These are phyloP conservation scores for Listronotus bonariensis DNA, from an alignment of 1,140 invertebrate genomes.

Conservation along the genomic window DNA sequence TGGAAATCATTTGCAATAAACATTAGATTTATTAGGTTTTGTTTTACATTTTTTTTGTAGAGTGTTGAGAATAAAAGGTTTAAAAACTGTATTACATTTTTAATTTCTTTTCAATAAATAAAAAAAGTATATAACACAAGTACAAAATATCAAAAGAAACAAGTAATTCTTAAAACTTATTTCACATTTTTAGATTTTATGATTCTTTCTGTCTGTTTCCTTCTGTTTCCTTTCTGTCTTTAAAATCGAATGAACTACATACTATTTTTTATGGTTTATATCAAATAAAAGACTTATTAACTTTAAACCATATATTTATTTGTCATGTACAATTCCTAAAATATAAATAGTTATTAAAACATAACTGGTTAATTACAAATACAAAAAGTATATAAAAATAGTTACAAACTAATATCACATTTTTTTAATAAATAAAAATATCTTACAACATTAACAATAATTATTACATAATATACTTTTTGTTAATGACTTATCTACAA, in stretches of 20 bases:
- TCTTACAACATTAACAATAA: conserved; percentile 25
- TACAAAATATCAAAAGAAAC: too few species aligned
- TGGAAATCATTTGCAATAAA: background rate
- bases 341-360: conserved; percentile 35
- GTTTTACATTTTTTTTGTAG: background rate
- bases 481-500: conserved; percentile 12
- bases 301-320: conserved; percentile 14
- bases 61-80: background rate
- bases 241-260: too few species aligned
- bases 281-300: background rate
- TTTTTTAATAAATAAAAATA: conserved; percentile 24
- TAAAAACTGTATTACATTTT: background rate
- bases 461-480: conserved; percentile 6
- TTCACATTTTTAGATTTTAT: too few species aligned
- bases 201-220: too few species aligned
- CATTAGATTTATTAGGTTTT: background rate
- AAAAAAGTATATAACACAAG: too few species aligned
- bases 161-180: too few species aligned
- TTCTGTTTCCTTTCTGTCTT: too few species aligned
- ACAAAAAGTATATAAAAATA: conserved; percentile 30
- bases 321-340: conserved; percentile 31
- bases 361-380: conserved; percentile 24
- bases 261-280: too few species aligned
- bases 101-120: too few species aligned
- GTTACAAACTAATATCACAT: conserved; percentile 33